phyloP scores from a whole-genome alignment of 2,888 invertebrate species.

The Liposcelis brunnea region DNA sequence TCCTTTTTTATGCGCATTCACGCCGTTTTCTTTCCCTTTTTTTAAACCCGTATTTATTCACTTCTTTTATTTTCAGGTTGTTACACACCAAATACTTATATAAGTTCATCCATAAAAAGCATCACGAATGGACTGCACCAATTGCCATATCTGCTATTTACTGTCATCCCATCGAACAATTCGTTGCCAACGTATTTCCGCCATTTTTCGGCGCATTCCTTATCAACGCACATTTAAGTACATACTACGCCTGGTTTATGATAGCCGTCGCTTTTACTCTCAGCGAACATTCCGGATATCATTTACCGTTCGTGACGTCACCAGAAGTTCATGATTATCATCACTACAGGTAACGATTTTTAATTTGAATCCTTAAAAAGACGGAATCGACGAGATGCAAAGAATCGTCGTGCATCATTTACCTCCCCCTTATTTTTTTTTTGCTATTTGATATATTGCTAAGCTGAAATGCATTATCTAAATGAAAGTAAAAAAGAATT shows the following conservation, averaged over 20 bases:
- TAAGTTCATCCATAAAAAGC: constrained; percentile 33
- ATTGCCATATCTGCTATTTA: constrained; percentile 30
- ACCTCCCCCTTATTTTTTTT: too few species aligned
- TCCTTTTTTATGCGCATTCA: too few species aligned
- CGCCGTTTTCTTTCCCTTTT: too few species aligned
- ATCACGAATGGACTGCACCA: constrained; percentile 37
- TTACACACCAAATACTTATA: constrained; percentile 30
- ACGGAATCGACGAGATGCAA: neutral
- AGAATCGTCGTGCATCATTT: too few species aligned
- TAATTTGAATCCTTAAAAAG: neutral
- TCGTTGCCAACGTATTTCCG: constrained; percentile 30
- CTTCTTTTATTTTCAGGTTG: constrained; percentile 22
- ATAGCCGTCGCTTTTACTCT: constrained; percentile 29
- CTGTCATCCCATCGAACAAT: constrained; percentile 31
- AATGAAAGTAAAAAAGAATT: too few species aligned
- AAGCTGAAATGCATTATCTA: too few species aligned
- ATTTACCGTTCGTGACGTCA: constrained; percentile 32
- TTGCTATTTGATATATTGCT: too few species aligned
- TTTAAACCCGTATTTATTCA: neutral
- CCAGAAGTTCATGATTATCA: constrained; percentile 37
- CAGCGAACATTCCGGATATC: constrained; percentile 33
- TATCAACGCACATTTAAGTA: constrained; percentile 25
- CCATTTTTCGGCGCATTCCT: constrained; percentile 24
- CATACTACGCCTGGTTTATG: constrained; percentile 27
- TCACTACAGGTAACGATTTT: constrained; percentile 26